Evolutionary conservation across 2,888 invertebrate genomes (phyloP), one percentile per base, ranked within the genome.

Genomic region (Lordiphosa fenestrarum): DNA sequence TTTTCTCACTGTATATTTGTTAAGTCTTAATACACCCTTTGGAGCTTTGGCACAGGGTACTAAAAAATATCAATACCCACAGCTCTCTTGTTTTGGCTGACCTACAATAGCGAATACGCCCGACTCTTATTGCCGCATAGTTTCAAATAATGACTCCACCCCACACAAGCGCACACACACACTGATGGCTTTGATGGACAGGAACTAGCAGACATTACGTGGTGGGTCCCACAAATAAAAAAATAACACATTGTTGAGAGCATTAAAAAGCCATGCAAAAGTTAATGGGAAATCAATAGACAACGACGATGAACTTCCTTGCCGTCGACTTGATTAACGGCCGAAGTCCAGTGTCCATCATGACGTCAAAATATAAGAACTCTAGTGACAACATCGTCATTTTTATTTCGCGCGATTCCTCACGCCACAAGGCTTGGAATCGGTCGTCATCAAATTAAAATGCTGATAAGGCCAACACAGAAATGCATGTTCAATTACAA

Each of bases 241-340:
- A 63, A 53, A 48, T 53, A 62, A 47, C 52, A 57, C 39, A 37
- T 49, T 55, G 48, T 53, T 39, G n/a, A 12, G 52, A 23, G 25
- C 49, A 59, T 62, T 47, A 57, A 53, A 76, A 78, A 68, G 55
- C 58, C 63, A 74, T 39, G 82, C 71, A 60, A 71, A 81, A 74
- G 68, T 56, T 81, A 76, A 76, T 76, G 68, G 74, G 63, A 76
- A 76, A 76, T 76, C 75, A 74, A 76, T 76, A 66, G 55, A 25
- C 13, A 36, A 12, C 12, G 19, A n/a, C 38, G 35, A 50, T 46
- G 49, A 41, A 39, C 53, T 64, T 58, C 53, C 53, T 58, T 53
- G 50, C 58, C 38, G 46, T 39, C 23, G 12, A 49, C 9, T 40
- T 33, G 21, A 53, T 10, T 39, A 49, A 48, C 35, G 52, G 50